Evolutionary conservation across 2,797 vertebrate genomes (phyloP), one percentile per base, ranked within the genome.

Genomic region (Chelonia mydas): DNA sequence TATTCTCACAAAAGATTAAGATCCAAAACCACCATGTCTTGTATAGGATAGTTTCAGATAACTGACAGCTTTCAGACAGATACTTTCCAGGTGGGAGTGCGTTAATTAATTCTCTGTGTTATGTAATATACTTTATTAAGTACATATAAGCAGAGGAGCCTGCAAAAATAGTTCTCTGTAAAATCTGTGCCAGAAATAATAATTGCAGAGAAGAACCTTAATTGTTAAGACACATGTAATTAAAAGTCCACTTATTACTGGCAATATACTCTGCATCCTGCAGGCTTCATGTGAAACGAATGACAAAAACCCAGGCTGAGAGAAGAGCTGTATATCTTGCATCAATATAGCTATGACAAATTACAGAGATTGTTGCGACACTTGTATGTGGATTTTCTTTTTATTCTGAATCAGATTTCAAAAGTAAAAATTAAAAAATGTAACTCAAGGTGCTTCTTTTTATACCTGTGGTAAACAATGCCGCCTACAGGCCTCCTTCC

Each of bases 1-100:
- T 59, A 88, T 89, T 25, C 25, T 84, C 74, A 87, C 28, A 88
- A 45, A 82, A 87, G 59, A 90, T 79, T 61, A 16, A 1, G 92
- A 86, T 23, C 23, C 4, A 90, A 1, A 53, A 25, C 47, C 31
- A 87, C 8, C 2, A 86, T 78, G 74, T 78, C 45, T 81, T 91
- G 23, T 1, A 61, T 0, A 0, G 19, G 3, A 15, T 47, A 2
- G 53, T 87, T 16, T 37, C 78, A 23, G 11, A 68, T 16, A 90
- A 0, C 5, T 59, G 11, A 76, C 27, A 91, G 15, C 79, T 41
- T 89, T 74, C 33, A 17, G 8, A 72, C 54, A 90, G 55, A 15
- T 86, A 88, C 41, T 41, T 41, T 41, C 41, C 41, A 41, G 41
- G 41, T 41, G 41, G 41, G 41, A 41, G 81, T 23, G 79, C 72